phyloP scores from a whole-genome alignment of 2,113 vertebrate genomes.

The Lontra canadensis region DNA sequence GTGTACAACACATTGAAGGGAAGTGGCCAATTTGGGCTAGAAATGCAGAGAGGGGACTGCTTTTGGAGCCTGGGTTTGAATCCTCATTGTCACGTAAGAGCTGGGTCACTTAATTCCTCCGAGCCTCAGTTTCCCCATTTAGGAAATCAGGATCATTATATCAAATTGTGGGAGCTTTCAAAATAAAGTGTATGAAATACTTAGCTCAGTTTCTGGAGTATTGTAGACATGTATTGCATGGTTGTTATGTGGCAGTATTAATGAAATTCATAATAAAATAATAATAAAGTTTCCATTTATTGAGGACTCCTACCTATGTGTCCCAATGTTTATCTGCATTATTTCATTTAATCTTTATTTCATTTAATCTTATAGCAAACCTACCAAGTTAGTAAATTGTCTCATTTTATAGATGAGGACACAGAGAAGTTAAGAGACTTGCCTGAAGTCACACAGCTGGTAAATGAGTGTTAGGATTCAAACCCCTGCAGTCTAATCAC shows the following conservation, averaged over 20 bases:
- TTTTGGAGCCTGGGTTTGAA: constrained; percentile 42
- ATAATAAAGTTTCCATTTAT: not conserved
- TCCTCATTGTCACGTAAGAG: constrained; percentile 36
- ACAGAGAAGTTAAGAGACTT: not conserved
- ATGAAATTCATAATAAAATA: not conserved
- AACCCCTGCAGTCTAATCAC: not conserved
- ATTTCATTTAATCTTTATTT: not conserved
- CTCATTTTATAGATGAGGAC: not conserved
- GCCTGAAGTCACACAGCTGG: not conserved
- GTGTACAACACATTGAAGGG: constrained; percentile 63
- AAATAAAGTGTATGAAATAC: not conserved
- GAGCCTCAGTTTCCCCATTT: constrained; percentile 46
- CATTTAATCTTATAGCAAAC: not conserved
- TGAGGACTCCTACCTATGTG: not conserved
- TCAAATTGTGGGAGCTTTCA: not conserved
- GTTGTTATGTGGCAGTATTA: not conserved
- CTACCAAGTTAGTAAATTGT: not conserved
- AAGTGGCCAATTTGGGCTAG: constrained; percentile 53
- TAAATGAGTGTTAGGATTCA: not conserved
- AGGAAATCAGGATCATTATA: not conserved
- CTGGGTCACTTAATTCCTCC: not conserved
- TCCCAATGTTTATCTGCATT: not conserved
- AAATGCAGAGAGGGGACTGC: constrained; percentile 14
- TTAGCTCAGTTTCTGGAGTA: not conserved
- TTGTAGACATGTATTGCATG: not conserved